Percentiles rank a stretch among this genome's conserved stretches.
phyloP scores from a whole-genome alignment of 2,888 invertebrate species.

The Hipparchia semele region DNA sequence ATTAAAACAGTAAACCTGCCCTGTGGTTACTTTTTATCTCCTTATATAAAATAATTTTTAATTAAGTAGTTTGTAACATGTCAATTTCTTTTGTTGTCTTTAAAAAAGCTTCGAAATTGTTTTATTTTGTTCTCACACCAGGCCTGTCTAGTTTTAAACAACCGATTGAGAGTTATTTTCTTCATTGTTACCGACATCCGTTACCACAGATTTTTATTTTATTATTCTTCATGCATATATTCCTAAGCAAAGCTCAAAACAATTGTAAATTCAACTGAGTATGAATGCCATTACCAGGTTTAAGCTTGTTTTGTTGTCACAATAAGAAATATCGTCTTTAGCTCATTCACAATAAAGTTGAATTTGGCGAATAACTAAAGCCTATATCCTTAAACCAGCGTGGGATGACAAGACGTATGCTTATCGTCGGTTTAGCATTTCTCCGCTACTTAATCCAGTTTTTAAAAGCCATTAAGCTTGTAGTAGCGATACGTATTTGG shows the following conservation, averaged over 20 bases:
- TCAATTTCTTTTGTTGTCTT: background rate
- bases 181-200: slow-evolving; percentile 18
- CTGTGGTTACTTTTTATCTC: slow-evolving; percentile 39
- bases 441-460: slow-evolving; percentile 80
- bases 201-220: slow-evolving; percentile 8
- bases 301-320: slow-evolving; percentile 19
- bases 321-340: slow-evolving; percentile 40
- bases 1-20: slow-evolving; percentile 57
- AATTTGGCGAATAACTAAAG: slow-evolving; percentile 27
- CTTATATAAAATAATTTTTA: background rate
- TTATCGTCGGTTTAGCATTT: slow-evolving; percentile 79
- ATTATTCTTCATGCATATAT: slow-evolving; percentile 26
- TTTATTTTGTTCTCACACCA: background rate
- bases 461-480: slow-evolving; percentile 75
- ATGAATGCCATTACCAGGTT: slow-evolving; percentile 44
- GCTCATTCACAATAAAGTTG: slow-evolving; percentile 47
- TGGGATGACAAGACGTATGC: slow-evolving; percentile 78
- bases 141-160: background rate
- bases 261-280: slow-evolving; percentile 47
- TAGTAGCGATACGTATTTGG: slow-evolving; percentile 68
- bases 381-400: slow-evolving; percentile 45
- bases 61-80: too few species aligned
- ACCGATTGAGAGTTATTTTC: background rate
- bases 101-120: background rate
- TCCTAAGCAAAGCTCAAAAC: slow-evolving; percentile 27